Evolutionary conservation across 2,888 invertebrate genomes (phyloP).

Genomic region (Agriopis aurantiaria): DNA sequence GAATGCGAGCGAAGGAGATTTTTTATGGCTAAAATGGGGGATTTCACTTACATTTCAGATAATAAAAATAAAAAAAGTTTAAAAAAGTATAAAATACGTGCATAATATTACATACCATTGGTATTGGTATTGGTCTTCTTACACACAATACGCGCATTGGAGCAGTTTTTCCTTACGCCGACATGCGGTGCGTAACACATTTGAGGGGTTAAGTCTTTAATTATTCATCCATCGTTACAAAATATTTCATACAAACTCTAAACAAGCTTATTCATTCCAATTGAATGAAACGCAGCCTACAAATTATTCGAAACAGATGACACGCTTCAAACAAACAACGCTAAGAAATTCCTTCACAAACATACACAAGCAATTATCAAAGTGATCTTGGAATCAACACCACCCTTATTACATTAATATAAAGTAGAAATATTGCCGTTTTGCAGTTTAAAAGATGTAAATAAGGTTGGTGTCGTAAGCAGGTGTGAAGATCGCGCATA

Average conservation of each 20-base stretch:
- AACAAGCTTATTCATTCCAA: conserved; percentile 17
- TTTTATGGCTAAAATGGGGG: too few species aligned
- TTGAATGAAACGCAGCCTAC: conserved; percentile 23
- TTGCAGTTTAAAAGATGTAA: neutral
- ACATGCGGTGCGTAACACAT: too few species aligned
- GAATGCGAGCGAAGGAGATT: too few species aligned
- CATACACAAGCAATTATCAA: neutral
- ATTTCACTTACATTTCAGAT: too few species aligned
- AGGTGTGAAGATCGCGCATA: conserved; percentile 30
- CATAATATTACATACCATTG: too few species aligned
- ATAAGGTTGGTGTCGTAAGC: neutral
- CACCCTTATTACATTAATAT: neutral
- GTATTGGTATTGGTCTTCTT: too few species aligned
- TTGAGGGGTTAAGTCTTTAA: too few species aligned
- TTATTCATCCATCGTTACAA: neutral
- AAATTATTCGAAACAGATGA: conserved; percentile 27
- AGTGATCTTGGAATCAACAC: neutral
- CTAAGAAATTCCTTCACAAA: conserved; percentile 17
- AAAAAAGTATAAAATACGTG: too few species aligned
- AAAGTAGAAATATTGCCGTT: neutral
- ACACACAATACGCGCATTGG: too few species aligned
- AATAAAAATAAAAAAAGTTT: too few species aligned
- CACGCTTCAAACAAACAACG: conserved; percentile 15
- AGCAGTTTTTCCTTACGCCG: too few species aligned
- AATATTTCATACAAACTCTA: neutral